A percentile compares a stretch with the other conserved stretches of the same genome.
phyloP scores from a whole-genome alignment of 1,140 invertebrate species.

The Wiebesia pumilae region DNA sequence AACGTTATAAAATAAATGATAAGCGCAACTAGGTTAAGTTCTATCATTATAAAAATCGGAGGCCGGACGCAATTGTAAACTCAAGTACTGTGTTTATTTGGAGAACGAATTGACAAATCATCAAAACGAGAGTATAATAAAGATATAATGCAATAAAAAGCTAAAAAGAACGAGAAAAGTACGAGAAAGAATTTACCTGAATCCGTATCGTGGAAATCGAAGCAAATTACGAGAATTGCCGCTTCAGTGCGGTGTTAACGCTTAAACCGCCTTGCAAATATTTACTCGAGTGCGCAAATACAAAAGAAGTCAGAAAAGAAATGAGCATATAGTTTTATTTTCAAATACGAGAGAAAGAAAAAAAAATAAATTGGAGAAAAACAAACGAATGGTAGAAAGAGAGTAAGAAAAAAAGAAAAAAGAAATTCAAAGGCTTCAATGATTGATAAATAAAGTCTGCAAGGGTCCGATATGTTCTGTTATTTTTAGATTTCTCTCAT shows the following conservation, averaged over 20 bases:
- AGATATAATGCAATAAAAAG: conserved; percentile 34
- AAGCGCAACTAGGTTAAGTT: conserved; percentile 10
- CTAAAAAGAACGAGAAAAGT: not conserved
- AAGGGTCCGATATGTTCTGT: too few relatives aligned
- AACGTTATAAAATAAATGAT: not conserved
- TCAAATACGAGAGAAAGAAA: not conserved
- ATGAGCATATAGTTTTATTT: not conserved
- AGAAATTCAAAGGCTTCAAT: too few relatives aligned
- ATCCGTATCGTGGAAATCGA: not conserved
- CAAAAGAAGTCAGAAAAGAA: conserved; percentile 20
- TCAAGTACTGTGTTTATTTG: not conserved
- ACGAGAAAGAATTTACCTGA: not conserved
- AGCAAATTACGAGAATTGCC: conserved; percentile 12
- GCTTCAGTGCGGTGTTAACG: conserved; percentile 3
- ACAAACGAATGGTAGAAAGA: not conserved
- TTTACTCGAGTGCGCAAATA: conserved; percentile 59
- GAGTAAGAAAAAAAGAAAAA: too few relatives aligned
- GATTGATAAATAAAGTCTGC: too few relatives aligned
- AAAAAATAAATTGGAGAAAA: not conserved
- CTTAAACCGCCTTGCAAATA: conserved; percentile 62
- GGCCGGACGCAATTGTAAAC: not conserved
- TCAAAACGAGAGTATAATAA: conserved; percentile 1
- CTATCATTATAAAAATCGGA: conserved; percentile 20
- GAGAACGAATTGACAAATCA: not conserved
- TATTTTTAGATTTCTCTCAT: not conserved